Conservation (phyloP, 2,797 vertebrate species). For the Lepilemur septentrionalis region DNA sequence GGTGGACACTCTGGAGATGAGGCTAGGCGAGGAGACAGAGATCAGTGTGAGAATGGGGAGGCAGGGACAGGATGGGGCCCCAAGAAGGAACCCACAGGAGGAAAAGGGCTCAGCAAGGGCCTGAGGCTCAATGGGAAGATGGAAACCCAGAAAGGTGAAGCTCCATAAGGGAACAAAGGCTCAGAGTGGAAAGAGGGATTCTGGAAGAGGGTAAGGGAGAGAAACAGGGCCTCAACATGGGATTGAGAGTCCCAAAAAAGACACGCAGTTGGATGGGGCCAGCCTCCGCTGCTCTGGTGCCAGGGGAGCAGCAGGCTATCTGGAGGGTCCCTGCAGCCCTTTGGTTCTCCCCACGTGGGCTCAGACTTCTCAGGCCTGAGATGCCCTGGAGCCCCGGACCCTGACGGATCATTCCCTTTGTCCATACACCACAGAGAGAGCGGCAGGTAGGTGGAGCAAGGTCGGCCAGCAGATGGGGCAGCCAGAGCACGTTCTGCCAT, state of each 20-base stretch:
- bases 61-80: neutral
- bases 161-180: neutral
- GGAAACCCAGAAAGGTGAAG: neutral
- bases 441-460: neutral
- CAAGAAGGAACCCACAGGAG: neutral
- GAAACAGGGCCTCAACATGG: neutral
- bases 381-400: neutral
- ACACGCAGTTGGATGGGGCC: neutral
- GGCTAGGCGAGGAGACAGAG: neutral
- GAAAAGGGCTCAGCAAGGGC: neutral
- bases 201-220: neutral
- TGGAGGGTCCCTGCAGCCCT: neutral
- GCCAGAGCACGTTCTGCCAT: conserved; percentile 40
- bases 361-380: neutral
- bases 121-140: neutral
- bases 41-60: neutral
- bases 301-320: neutral
- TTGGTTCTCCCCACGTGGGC: neutral
- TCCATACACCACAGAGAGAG: neutral
- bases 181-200: neutral
- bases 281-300: neutral
- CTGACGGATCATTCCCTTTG: neutral
- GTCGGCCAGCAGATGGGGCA: conserved; percentile 21
- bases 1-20: neutral
- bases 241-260: neutral